Base-by-base conservation (phyloP, 2,113 vertebrate species). In the Erinaceus europaeus region DNA sequence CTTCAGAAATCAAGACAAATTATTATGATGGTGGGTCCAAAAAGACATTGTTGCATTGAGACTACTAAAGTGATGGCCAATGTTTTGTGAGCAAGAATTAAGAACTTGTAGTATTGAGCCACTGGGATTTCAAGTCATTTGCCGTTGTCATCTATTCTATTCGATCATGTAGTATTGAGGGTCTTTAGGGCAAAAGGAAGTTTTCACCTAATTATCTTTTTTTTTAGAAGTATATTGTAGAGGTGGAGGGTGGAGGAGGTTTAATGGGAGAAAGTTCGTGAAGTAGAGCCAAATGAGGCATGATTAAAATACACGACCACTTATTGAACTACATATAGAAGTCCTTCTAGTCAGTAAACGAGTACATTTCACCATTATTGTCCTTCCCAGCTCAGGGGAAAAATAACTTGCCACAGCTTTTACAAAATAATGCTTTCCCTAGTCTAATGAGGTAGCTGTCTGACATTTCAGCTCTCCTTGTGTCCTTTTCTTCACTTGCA, bases 391-490 rank as follows among this genome's bases (percentile, higher is more conserved):
- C 23, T 74, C n/a, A 40, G n/a, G 44, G 40, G 67, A 64, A 36
- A 62, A 40, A 52, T n/a, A 86, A 71, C 17, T 78, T 90, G 50
- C 10, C 40, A 46, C 61, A 17, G 46, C 86, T 91, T 25, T 64
- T 69, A 84, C 25, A 74, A 25, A 78, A 80, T n/a, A 79, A 44
- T 62, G 52, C 11, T 21, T 79, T 75, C 9, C 11, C 6, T 1
- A 21, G 38, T 62, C 62, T 90, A 79, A 75, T 48, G 61, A 85
- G 53, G 69, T 3, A 57, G 40, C 61, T 83, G 11, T 40, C 36
- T 86, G 72, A 77, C 67, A 91, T 76, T 73, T 82, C 44, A 78
- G 27, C 55, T 75, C 9, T 71, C 6, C 64, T 78, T 85, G n/a
- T 38, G 36, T 82, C 72, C 15, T 71, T 89, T 90, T 67, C 34